Base-by-base conservation (phyloP, 2,113 vertebrate genomes). In the Sula dactylatra region DNA sequence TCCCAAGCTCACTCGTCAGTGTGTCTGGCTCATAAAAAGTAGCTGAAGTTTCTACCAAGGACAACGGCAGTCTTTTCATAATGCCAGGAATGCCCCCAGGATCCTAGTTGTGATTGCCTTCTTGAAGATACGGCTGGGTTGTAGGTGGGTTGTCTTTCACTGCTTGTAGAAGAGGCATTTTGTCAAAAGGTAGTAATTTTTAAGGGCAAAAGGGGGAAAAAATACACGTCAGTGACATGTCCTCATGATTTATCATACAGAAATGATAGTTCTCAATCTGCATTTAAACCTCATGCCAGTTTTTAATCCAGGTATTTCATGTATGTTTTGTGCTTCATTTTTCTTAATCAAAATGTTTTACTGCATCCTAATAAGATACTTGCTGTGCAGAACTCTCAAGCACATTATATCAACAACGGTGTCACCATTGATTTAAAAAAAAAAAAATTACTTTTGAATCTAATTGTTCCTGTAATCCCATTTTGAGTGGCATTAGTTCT, bases 311-410 rank as follows among this genome's bases (percentile, higher is more conserved):
- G n/a, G 38, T 88, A n/a, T 83, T 94, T 72, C 38, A 42, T 3
- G 0, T 90, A 36, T 44, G n/a, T 86, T 86, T 92, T 88, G 42
- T 78, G 78, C 17, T 92, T 92, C 5, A 27, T 42, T 94, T 86
- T 93, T 72, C 59, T 73, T 83, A 86, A 78, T 92, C 58, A 66
- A 21, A 81, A 44, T 78, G 45, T 89, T 94, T 67, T 94, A 67
- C 65, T 71, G 29, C 79, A 59, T 78, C 49, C 71, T 85, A 24
- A 18, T 62, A 94, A 94, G 69, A 84, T 64, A 64, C 80, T 94
- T 92, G 64, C 71, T 95, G 72, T 89, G 86, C 69, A 61, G 76
- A 86, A 58, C 58, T 93, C 86, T 92, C 79, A 81, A 86, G 65
- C 78, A 31, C 74, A 65, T 83, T 90, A 14, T 18, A 67, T 84